A percentile compares a stretch with the other conserved stretches of the same genome.
Evolutionary conservation across 2,797 vertebrate species (phyloP).

Genomic region (Natrix natrix): DNA sequence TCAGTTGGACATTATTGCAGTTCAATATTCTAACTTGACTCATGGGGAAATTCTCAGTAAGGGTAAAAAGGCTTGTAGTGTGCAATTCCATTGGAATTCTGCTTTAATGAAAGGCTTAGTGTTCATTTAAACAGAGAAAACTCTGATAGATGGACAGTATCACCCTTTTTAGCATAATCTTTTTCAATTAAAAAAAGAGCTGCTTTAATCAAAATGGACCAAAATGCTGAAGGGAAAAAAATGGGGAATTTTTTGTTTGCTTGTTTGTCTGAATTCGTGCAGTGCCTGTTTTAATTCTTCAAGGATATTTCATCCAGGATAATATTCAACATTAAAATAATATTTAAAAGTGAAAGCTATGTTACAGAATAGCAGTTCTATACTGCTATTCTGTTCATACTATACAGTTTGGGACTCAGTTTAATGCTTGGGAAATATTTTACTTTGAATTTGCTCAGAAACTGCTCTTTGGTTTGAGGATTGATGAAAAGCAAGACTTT

Average conservation of each 20-base stretch:
- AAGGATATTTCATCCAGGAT: neutral
- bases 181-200: neutral
- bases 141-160: constrained; percentile 17
- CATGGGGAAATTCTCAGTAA: constrained; percentile 45
- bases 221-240: neutral
- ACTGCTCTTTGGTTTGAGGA: neutral
- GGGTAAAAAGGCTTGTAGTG: constrained; percentile 44
- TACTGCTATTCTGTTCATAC: neutral
- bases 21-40: constrained; percentile 50
- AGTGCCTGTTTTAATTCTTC: neutral
- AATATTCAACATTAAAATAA: neutral
- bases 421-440: neutral
- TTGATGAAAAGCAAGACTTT: neutral
- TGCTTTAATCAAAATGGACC: constrained; percentile 13
- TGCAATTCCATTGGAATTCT: constrained; percentile 56
- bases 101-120: constrained; percentile 50
- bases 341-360: neutral
- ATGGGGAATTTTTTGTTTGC: neutral
- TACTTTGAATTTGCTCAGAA: neutral
- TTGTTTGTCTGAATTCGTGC: neutral
- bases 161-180: constrained; percentile 22
- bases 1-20: constrained; percentile 39
- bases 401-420: neutral
- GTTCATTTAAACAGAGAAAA: constrained; percentile 56
- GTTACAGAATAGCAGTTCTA: neutral